Percentiles rank a stretch among this genome's conserved stretches.
Evolutionary conservation across 2,888 invertebrate genomes (phyloP).

Genomic region (Branchipolynoe longqiensis): DNA sequence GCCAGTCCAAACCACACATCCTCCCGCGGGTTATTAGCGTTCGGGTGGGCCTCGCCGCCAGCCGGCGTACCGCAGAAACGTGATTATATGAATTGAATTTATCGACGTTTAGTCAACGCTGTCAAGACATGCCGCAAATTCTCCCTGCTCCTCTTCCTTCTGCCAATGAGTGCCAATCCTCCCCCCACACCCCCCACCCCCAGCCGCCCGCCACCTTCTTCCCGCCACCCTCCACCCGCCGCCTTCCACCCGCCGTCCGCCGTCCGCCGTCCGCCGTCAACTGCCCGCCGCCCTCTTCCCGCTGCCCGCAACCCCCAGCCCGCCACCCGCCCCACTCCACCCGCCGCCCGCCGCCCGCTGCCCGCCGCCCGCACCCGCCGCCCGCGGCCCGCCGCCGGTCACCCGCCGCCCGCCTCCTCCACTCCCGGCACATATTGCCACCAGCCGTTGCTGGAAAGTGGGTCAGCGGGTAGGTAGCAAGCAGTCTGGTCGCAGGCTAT

Average conservation of each 20-base stretch:
- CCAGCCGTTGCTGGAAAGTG: no score
- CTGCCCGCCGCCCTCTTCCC: background rate
- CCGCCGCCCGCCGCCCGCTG: background rate
- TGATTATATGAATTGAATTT: conserved; percentile 48
- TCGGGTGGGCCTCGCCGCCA: background rate
- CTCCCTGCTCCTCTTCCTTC: background rate
- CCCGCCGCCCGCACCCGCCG: background rate
- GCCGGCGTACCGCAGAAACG: background rate
- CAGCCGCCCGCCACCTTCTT: background rate
- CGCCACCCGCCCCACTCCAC: background rate
- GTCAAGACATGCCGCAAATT: conserved; percentile 25
- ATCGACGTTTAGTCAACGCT: conserved; percentile 36
- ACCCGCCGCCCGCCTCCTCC: background rate
- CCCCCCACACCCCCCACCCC: background rate
- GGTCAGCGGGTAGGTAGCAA: no score
- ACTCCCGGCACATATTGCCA: no score
- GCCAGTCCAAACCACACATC: background rate
- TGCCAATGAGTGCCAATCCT: background rate
- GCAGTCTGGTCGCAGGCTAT: no score
- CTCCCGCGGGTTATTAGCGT: background rate
- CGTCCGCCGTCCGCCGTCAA: background rate
- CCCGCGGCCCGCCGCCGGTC: background rate
- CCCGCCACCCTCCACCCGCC: background rate
- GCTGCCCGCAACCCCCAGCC: background rate
- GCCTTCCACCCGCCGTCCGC: background rate